Evolutionary conservation across 2,797 vertebrate species (phyloP).

Genomic region (Avahi laniger): DNA sequence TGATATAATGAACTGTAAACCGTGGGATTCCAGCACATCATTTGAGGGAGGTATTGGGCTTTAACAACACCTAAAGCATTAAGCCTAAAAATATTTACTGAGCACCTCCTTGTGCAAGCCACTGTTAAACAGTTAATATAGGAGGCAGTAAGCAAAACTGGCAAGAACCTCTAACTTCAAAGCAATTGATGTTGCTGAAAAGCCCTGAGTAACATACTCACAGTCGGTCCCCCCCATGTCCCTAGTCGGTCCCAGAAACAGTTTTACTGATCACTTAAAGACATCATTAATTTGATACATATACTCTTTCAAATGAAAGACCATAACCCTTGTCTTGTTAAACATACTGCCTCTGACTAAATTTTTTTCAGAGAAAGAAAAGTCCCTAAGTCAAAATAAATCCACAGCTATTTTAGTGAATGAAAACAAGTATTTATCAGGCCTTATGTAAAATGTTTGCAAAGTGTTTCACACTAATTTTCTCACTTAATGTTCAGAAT

Average conservation of each 20-base stretch:
- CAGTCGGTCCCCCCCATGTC: neutral
- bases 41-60: neutral
- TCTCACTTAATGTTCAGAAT: neutral
- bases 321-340: neutral
- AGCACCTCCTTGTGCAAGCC: neutral
- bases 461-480: slow-evolving; percentile 12
- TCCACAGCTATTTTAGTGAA: neutral
- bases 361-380: slow-evolving; percentile 5
- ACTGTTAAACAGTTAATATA: neutral
- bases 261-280: neutral
- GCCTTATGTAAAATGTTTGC: neutral
- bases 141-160: neutral
- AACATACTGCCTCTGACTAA: neutral
- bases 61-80: neutral
- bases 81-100: neutral
- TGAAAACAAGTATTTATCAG: neutral
- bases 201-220: neutral
- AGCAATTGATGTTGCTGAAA: neutral
- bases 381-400: neutral
- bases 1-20: neutral
- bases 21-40: neutral
- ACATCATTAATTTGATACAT: neutral
- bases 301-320: neutral
- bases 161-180: neutral
- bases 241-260: neutral